Evolutionary conservation across 1,140 invertebrate species (phyloP), one percentile per base, ranked within the genome.

Genomic region (Drosophila ficusphila): DNA sequence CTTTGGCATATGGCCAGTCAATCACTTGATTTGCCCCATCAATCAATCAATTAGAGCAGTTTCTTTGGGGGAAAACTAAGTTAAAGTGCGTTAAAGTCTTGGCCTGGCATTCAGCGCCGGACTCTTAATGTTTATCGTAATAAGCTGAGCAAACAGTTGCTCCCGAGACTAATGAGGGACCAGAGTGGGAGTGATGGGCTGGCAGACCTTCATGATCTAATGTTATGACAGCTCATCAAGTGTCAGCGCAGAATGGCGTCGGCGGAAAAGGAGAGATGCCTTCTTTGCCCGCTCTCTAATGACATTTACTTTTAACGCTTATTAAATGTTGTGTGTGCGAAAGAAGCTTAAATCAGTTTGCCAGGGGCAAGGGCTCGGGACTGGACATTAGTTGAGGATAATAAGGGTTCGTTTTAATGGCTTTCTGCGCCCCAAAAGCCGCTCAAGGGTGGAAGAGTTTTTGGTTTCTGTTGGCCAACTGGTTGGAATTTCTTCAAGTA

Each of bases 211-310:
- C 49, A 61, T 79, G 75, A 89, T 89, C 79, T 89, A 89, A 89
- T 89, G 83, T 89, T 89, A 89, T 89, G 83, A 89, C 85, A 89
- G 85, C 85, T 76, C 83, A 89, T 89, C 83, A 89, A 89, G 85
- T 89, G 83, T 89, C 83, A 89, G 83, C 52, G 41, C 81, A 62
- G 53, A 65, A 62, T 61, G 58, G 41, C 41, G 54, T 23, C 27
- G 46, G 46, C 14, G 51, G 21, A 36, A 23, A 23, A 42, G 64
- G 36, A 44, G 27, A 19, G 46, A 38, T 11, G 58, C 19, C 49
- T 14, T 14, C n/a, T 36, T 7, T 36, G 34, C 6, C 33, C 19
- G 27, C 16, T 19, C 67, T 76, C 70, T 88, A 88, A 88, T 88
- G 82, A 82, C 82, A 89, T 89, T 88, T 88, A 83, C 83, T 88